Evolutionary conservation across 2,888 invertebrate genomes (phyloP), one percentile per base, ranked within the genome.

Genomic region (Nomada goodeniana): DNA sequence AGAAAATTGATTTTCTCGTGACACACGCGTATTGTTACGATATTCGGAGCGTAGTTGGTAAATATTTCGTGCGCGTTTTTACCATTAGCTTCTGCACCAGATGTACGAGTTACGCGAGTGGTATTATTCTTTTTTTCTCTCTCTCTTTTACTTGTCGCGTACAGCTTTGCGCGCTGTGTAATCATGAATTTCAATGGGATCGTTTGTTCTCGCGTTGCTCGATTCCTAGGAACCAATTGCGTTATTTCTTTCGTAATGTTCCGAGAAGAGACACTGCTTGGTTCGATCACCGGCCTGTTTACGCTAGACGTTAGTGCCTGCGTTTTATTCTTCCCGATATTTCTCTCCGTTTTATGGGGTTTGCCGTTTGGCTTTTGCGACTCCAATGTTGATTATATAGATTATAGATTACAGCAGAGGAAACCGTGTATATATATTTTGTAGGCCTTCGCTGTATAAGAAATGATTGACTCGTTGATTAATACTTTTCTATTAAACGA

Each of bases 11-110:
- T 61, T 74, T 74, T 50, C 42, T 47, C 53, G 53, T 13, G 72
- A 52, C 50, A 64, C 65, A 11, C 50, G 59, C n/a, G 42, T 47
- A 68, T 61, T 20, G 74, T 64, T 61, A 47, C 23, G 44, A 55
- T 53, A 63, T 60, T 23, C 67, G 36, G 52, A 55, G 50, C n/a
- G 53, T 42, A 9, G 63, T 18, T 42, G 42, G 63, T 75, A 63
- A 68, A 79, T 79, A 75, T 75, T 79, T 75, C 78, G 69, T 59
- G 74, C 68, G 18, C 69, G 76, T 44, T 75, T 70, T 63, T 47
- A 44, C 57, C 57, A 79, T 69, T 79, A 74, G 29, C 36, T 60
- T 57, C 42, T 18, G 23, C 74, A 55, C 13, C 74, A 78, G 74
- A 78, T 74, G 74, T 67, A 55, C 74, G 55, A 72, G 74, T 74